Evolutionary conservation across 2,113 vertebrate species (phyloP), one percentile per base, ranked within the genome.

Genomic region (Brevimyrus niger): DNA sequence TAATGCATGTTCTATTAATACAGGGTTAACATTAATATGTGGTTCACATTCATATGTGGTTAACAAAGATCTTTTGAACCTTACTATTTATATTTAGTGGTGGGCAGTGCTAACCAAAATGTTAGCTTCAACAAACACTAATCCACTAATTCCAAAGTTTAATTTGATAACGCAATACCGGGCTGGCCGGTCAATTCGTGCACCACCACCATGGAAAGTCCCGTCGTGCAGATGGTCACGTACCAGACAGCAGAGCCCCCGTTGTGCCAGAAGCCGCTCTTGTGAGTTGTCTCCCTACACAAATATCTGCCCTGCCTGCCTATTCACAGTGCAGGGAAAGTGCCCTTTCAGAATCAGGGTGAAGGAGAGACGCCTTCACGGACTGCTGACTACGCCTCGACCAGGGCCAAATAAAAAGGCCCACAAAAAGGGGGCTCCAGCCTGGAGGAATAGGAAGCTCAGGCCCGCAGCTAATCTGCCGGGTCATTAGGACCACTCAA

Each of bases 321-420:
- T 90, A 93, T 94, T 94, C 90, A 93, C 92, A 94, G 96, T 96
- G 96, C 94, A 93, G 94, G 93, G 95, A 92, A 92, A 94, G 95
- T 95, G 93, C 93, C 94, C 94, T 94, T 94, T 94, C 94, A 96
- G 96, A 96, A 97, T 97, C 96, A 96, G 95, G 96, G 96, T 95
- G 95, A 95, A 94, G 95, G 95, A 94, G 94, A 96, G 96, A 98
- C 96, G 97, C 97, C 97, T 98, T 99, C 97, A 98, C 96, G 96
- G 98, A 96, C 98, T 96, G 96, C 94, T 98, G 96, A 94, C 96
- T 97, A 96, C 95, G 95, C 96, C 95, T 98, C 94, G 73, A 93
- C 96, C 94, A 94, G 96, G 93, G 93, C 17, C 69, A 53, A 47
- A 96, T 94, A 96, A 4, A 69, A 13, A 86, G 53, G 85, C 53